Evolutionary conservation across 64 coral and sea anemone species (phyloP).

Genomic region (Acropora yongei): DNA sequence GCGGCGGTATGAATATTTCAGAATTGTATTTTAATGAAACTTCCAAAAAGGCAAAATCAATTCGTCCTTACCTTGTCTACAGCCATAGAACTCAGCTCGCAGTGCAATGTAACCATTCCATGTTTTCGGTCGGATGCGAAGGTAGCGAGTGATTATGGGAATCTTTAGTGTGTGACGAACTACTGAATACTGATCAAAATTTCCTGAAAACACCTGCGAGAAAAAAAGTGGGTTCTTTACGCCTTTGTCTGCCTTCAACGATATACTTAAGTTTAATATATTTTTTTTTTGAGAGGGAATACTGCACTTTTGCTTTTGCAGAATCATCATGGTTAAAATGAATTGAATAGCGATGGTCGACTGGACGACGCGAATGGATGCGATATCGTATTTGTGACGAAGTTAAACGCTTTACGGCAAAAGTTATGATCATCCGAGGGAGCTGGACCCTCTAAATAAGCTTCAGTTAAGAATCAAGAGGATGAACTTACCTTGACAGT

Average conservation of each 20-base stretch:
- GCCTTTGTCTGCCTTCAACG: not conserved
- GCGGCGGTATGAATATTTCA: too few species aligned
- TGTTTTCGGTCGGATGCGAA: constrained; percentile 33
- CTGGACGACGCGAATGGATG: too few species aligned
- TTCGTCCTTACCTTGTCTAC: not conserved
- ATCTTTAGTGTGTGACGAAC: constrained; percentile 10
- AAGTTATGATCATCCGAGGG: too few species aligned
- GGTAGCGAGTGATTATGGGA: constrained; percentile 18
- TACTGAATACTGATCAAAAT: constrained; percentile 18
- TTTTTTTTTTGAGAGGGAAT: too few species aligned
- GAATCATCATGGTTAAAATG: too few species aligned
- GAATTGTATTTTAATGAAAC: not conserved
- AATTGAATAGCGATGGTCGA: too few species aligned
- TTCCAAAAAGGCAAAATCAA: not conserved
- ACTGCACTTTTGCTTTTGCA: too few species aligned
- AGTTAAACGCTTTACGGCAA: too few species aligned
- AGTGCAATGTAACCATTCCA: constrained; percentile 40
- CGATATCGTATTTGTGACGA: too few species aligned
- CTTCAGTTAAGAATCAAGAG: too few species aligned
- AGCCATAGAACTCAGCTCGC: constrained; percentile 30
- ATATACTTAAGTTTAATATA: too few species aligned
- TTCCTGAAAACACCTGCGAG: constrained; percentile 27
- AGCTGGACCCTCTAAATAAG: not conserved
- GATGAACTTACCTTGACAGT: constrained; percentile 6
- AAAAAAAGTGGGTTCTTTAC: not conserved